These are phyloP conservation scores for Stomorhina lunata DNA, from an alignment of 2,888 invertebrate species.

Conservation along the genomic window DNA sequence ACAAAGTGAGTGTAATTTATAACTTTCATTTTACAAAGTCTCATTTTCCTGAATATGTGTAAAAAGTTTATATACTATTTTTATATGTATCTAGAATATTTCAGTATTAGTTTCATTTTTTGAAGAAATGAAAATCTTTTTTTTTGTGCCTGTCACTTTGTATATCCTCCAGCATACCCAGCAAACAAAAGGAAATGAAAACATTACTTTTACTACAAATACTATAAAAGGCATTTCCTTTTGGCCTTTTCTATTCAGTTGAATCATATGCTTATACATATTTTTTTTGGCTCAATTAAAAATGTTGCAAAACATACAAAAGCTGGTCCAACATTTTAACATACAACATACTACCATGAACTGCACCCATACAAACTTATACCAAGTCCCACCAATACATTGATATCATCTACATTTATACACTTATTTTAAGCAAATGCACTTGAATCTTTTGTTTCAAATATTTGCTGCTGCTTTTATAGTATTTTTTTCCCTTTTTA, in stretches of 20 bases:
- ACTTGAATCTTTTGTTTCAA: conserved; percentile 61
- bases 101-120: not conserved
- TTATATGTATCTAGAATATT: not conserved
- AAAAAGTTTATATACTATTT: not conserved
- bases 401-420: not conserved
- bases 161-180: not conserved
- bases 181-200: not conserved
- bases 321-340: not conserved
- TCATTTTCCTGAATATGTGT: not conserved
- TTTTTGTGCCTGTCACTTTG: not conserved
- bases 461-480: conserved; percentile 17
- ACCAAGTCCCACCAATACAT: not conserved
- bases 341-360: not conserved
- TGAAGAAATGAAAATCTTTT: not conserved
- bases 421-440: conserved; percentile 30
- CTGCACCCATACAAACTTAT: not conserved
- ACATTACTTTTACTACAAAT: conserved; percentile 15
- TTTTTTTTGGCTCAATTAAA: conserved; percentile 2
- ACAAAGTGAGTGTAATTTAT: conserved; percentile 52
- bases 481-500: not conserved
- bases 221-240: not conserved
- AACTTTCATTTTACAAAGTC: conserved; percentile 54
- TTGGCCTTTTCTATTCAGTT: conserved; percentile 3
- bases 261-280: not conserved
- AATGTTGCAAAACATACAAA: conserved; percentile 17